Base-by-base conservation (phyloP, 2,113 vertebrate genomes). In the Orcinus orca region DNA sequence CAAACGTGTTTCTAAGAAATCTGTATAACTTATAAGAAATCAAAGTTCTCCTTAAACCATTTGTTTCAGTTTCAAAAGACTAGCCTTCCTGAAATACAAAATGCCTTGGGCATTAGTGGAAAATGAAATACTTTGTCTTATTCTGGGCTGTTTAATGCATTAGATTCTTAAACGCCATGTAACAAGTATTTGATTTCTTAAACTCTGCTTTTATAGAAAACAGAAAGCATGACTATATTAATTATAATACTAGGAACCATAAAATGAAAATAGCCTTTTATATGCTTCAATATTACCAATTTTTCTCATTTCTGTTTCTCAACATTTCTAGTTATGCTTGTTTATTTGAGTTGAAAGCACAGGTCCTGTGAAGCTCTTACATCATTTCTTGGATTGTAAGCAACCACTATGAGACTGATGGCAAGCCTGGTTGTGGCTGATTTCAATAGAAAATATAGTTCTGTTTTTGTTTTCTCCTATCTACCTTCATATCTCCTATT, bases 61-160 rank as follows among this genome's bases (percentile, higher is more conserved):
- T 97, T 94, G 90, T 62, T 96, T 94, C 62, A n/a, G 82, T 55
- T 97, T 95, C 80, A 88, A 87, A 97, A 93, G 62, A 44, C 47
- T 91, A 93, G 94, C 94, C 89, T 93, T 97, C 80, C 62, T 92
- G 89, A 97, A 97, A 97, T 97, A 95, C 80, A 87, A 97, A 97
- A 93, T 79, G 87, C 65, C 91, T 97, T 62, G 74, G 60, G 70
- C 76, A 93, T 80, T 94, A 97, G 79, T 96, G 71, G 81, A 97
- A 97, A 97, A 93, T 77, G 21, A 96, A 97, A 96, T 97, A 25
- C 31, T 70, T 84, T 23, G 70, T 97, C 91, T 97, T 95, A 80
- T 95, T 97, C 95, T 10, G 9, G 98, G 95, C 97, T 98, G 97
- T 90, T 90, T 85, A 95, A 97, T 68, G 55, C 88, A 91, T 90